Evolutionary conservation across 2,797 vertebrate species (phyloP).

Genomic region (Melanitta fusca): DNA sequence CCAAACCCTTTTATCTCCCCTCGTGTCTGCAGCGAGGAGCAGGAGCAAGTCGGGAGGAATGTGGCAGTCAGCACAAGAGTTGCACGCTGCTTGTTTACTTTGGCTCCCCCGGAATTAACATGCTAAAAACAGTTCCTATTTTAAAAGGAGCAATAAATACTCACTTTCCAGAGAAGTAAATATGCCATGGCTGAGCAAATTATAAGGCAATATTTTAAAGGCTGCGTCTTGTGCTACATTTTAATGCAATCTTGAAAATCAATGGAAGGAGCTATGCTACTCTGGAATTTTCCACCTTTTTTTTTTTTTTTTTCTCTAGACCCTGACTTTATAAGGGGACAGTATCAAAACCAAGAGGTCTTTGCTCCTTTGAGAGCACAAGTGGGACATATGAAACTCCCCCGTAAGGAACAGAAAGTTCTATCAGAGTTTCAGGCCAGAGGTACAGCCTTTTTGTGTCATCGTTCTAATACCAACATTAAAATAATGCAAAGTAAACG

Average conservation of each 20-base stretch:
- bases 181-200: not conserved
- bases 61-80: rapidly evolving
- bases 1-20: not conserved
- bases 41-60: not conserved
- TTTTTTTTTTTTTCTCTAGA: not conserved
- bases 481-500: conserved; percentile 34
- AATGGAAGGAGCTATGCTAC: not conserved
- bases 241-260: not conserved
- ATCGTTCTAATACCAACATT: not conserved
- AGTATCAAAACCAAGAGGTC: not conserved
- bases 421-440: conserved; percentile 3
- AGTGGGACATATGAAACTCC: not conserved
- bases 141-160: not conserved
- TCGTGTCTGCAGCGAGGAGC: not conserved
- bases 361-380: not conserved
- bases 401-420: not conserved
- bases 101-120: not conserved
- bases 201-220: not conserved
- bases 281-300: not conserved
- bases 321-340: not conserved
- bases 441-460: not conserved
- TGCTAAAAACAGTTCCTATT: not conserved
- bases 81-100: not conserved
- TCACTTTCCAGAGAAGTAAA: not conserved
- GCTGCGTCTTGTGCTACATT: not conserved